These are phyloP conservation scores for Oscheius sp. DNA, from an alignment of 2,888 invertebrate genomes.

Conservation along the genomic window DNA sequence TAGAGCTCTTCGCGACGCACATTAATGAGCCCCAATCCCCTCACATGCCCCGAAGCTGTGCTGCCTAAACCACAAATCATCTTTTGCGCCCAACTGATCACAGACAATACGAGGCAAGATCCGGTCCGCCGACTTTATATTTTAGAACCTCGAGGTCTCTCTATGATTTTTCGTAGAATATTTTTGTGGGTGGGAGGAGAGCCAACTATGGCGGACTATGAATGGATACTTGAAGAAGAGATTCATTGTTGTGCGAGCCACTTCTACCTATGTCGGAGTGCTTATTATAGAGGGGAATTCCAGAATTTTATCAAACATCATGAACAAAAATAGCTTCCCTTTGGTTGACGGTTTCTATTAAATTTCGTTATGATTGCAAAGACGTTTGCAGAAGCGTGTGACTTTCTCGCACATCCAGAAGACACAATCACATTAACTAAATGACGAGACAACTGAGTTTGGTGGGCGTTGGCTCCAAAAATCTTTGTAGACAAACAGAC, in stretches of 20 bases:
- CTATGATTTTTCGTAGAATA: too few relatives aligned
- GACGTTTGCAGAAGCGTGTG: constrained; percentile 8
- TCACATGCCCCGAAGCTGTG: constrained; percentile 30
- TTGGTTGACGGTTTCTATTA: neutral
- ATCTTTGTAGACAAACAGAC: too few relatives aligned
- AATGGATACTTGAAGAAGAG: neutral
- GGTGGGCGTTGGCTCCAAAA: constrained; percentile 8
- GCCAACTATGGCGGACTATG: too few relatives aligned
- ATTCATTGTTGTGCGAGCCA: neutral
- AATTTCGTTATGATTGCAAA: constrained; percentile 14
- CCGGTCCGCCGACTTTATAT: neutral
- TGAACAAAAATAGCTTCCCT: neutral
- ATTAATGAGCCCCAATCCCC: constrained; percentile 30
- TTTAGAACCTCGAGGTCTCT: too few relatives aligned
- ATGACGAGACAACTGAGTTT: constrained; percentile 21
- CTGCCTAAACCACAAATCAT: constrained; percentile 29
- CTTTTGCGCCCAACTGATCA: constrained; percentile 31
- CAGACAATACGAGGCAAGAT: constrained; percentile 18
- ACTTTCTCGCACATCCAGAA: constrained; percentile 20
- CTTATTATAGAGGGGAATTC: constrained; percentile 5
- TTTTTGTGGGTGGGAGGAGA: neutral
- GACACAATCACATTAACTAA: constrained; percentile 27
- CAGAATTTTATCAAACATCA: neutral
- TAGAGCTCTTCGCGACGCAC: constrained; percentile 25
- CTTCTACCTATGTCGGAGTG: neutral